A percentile compares a stretch with the other conserved stretches of the same genome.
Conservation (phyloP, 2,113 vertebrate species). For the Anguilla japonica region DNA sequence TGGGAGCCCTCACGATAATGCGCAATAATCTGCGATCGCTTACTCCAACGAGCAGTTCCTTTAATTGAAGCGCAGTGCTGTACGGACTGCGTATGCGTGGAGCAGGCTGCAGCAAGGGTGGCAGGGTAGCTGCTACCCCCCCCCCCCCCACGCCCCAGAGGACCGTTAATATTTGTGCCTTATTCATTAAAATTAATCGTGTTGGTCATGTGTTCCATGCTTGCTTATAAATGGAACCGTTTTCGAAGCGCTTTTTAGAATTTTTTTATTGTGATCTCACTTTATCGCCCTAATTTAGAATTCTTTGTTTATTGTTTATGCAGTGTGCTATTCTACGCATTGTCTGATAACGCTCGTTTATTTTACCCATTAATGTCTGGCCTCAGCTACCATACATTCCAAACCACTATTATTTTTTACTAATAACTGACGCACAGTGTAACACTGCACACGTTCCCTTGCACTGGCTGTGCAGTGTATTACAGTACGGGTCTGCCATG, state of each 20-base stretch:
- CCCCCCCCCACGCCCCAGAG: no score
- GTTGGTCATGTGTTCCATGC: neutral
- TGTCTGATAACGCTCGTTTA: neutral
- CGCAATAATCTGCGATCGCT: neutral
- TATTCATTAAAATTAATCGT: neutral
- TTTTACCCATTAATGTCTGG: neutral
- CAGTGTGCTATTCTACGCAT: neutral
- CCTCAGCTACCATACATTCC: neutral
- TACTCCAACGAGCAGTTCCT: constrained; percentile 10
- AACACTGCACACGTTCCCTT: neutral
- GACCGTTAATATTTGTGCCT: neutral
- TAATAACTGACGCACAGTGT: neutral
- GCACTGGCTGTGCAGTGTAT: neutral
- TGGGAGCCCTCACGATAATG: neutral
- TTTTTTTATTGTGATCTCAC: neutral
- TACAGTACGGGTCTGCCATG: neutral
- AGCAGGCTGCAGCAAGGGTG: neutral
- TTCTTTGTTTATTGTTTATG: neutral
- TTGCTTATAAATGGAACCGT: neutral
- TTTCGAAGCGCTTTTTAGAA: neutral
- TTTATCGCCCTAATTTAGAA: neutral
- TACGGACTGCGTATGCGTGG: neutral
- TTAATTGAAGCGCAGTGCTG: neutral
- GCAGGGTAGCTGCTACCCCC: neutral
- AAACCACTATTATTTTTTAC: neutral